Evolutionary conservation across 2,888 invertebrate genomes (phyloP).

Genomic region (Camponotus fellah): DNA sequence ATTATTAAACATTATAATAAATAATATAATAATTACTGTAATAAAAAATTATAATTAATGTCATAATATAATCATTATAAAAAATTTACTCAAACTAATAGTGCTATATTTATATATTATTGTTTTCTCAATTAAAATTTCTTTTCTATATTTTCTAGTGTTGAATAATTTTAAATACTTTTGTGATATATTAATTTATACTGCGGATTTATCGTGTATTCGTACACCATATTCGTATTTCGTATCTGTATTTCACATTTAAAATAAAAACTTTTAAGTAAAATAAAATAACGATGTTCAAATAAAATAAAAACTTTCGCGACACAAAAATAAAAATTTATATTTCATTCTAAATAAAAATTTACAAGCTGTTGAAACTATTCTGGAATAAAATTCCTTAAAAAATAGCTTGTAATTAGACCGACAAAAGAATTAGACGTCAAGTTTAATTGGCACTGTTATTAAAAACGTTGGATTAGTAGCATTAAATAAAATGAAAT

Average conservation of each 20-base stretch:
- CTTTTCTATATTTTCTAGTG: too few species aligned
- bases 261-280: not conserved
- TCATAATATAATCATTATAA: not conserved
- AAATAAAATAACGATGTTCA: not conserved
- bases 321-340: not conserved
- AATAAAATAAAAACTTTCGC: not conserved
- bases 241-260: not conserved
- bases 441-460: not conserved
- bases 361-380: not conserved
- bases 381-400: not conserved
- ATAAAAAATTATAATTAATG: not conserved
- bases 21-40: too few species aligned
- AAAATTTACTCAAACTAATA: not conserved
- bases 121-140: not conserved
- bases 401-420: not conserved
- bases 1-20: too few species aligned
- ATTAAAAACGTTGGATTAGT: not conserved
- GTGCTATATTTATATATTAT: not conserved
- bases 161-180: not conserved
- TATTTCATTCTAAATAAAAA: not conserved
- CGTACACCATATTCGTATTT: too few species aligned
- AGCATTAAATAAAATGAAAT: not conserved
- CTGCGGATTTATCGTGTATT: not conserved
- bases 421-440: not conserved
- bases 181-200: not conserved